Evolutionary conservation across 1,140 invertebrate species (phyloP).

Genomic region (Philopotamus ludificatus): DNA sequence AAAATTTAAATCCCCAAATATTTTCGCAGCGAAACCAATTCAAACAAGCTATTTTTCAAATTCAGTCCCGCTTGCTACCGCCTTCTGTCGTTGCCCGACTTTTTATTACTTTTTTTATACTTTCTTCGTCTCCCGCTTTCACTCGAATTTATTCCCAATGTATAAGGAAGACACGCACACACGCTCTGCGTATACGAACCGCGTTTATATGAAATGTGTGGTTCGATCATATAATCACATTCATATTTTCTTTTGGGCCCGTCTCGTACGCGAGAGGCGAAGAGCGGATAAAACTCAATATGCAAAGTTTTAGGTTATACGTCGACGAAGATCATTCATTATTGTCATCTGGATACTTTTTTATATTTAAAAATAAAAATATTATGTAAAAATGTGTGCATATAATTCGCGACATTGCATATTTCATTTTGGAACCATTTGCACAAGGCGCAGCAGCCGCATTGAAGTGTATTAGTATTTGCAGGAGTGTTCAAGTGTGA

Average conservation of each 20-base stretch:
- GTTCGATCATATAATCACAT: conserved; percentile 30
- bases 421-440: too few relatives aligned
- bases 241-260: conserved; percentile 20
- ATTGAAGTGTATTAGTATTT: not conserved
- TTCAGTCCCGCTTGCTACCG: conserved; percentile 28
- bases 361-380: not conserved
- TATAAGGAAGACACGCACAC: conserved; percentile 4
- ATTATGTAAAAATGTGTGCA: too few relatives aligned
- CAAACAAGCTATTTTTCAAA: conserved; percentile 41
- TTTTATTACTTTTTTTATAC: conserved; percentile 37
- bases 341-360: not conserved
- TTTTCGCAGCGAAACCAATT: conserved; percentile 39
- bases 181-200: conserved; percentile 11
- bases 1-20: conserved; percentile 39
- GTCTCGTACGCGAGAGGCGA: conserved; percentile 7
- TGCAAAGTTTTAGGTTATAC: not conserved
- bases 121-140: conserved; percentile 28
- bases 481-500: not conserved
- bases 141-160: conserved; percentile 35
- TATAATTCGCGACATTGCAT: too few relatives aligned
- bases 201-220: conserved; percentile 19
- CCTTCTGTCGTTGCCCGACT: conserved; percentile 37
- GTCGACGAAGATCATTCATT: not conserved
- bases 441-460: not conserved
- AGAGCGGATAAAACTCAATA: not conserved